A percentile compares a stretch with the other conserved stretches of the same genome.
phyloP scores from a whole-genome alignment of 2,113 vertebrate species.

The Pogona vitticeps region DNA sequence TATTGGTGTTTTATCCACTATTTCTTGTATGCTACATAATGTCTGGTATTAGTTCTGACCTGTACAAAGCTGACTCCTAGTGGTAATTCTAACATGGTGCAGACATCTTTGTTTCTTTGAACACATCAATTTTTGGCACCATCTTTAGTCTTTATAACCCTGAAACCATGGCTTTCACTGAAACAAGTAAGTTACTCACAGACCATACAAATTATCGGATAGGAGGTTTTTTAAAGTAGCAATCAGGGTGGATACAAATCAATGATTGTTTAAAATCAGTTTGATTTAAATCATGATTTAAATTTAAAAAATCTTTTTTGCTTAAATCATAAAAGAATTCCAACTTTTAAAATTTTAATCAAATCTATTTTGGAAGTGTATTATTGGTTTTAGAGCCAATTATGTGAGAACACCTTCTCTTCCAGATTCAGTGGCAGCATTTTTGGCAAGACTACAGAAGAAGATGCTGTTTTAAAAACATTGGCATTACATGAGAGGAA shows the following conservation, averaged over 20 bases:
- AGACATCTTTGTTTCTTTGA: not conserved
- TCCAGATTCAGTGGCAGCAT: not conserved
- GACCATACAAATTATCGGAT: slow-evolving; percentile 1
- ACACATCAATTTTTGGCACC: not conserved
- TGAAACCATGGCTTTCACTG: slow-evolving; percentile 24
- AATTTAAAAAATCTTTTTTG: too few relatives aligned
- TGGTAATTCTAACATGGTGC: slow-evolving; percentile 16
- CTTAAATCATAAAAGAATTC: too few relatives aligned
- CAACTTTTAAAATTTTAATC: too few relatives aligned
- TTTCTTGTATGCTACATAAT: slow-evolving; percentile 16
- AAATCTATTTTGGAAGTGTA: slow-evolving; percentile 7
- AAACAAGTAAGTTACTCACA: not conserved
- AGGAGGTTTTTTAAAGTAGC: not conserved
- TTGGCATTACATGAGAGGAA: slow-evolving; percentile 10
- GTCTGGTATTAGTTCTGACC: not conserved
- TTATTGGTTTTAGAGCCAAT: too few relatives aligned
- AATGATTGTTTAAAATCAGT: too few relatives aligned
- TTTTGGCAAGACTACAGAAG: not conserved
- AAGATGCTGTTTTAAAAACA: not conserved
- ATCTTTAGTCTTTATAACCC: slow-evolving; percentile 24
- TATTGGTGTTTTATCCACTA: not conserved
- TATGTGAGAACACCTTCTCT: not conserved
- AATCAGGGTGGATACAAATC: too few relatives aligned
- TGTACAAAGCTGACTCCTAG: slow-evolving; percentile 52
- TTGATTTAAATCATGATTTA: too few relatives aligned